phyloP scores from a whole-genome alignment of 2,888 invertebrate genomes.

The Drosophila bunnanda region DNA sequence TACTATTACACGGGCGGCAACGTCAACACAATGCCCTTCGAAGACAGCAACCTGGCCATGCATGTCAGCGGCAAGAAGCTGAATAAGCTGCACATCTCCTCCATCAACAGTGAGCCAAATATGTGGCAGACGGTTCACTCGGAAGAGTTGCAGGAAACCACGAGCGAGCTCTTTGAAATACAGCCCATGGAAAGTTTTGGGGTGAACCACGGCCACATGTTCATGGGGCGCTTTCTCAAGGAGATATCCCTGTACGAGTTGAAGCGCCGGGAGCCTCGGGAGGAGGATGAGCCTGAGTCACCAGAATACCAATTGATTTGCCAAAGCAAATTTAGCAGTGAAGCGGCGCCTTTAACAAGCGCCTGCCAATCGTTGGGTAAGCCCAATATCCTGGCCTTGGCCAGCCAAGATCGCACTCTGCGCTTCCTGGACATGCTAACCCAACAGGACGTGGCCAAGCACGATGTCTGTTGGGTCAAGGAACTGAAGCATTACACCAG shows the following conservation, averaged over 20 bases:
- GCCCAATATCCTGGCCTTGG: constrained; percentile 66
- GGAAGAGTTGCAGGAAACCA: constrained; percentile 11
- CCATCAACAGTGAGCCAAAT: constrained; percentile 50
- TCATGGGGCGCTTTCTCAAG: constrained; percentile 70
- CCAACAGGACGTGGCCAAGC: constrained; percentile 50
- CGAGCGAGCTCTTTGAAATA: constrained; percentile 80
- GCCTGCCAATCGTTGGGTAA: constrained; percentile 66
- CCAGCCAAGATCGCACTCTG: constrained; percentile 76
- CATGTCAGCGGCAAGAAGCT: constrained; percentile 73
- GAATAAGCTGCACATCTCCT: constrained; percentile 46
- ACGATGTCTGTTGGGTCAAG: constrained; percentile 55
- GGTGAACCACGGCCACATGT: constrained; percentile 53
- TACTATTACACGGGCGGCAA: constrained; percentile 83
- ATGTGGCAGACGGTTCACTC: constrained; percentile 47
- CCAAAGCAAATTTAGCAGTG: constrained; percentile 42
- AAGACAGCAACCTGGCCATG: constrained; percentile 48
- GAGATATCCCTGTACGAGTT: constrained; percentile 69
- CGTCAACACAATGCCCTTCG: constrained; percentile 57
- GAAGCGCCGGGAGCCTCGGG: constrained; percentile 13
- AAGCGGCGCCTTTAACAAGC: constrained; percentile 75
- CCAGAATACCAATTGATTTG: constrained; percentile 48
- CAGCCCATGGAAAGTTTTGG: constrained; percentile 47
- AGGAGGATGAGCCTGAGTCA: constrained; percentile 12
- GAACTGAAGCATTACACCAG: constrained; percentile 33
- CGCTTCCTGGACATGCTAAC: constrained; percentile 60